These are phyloP conservation scores for Sesia apiformis DNA, from an alignment of 2,888 invertebrate genomes.

Conservation along the genomic window DNA sequence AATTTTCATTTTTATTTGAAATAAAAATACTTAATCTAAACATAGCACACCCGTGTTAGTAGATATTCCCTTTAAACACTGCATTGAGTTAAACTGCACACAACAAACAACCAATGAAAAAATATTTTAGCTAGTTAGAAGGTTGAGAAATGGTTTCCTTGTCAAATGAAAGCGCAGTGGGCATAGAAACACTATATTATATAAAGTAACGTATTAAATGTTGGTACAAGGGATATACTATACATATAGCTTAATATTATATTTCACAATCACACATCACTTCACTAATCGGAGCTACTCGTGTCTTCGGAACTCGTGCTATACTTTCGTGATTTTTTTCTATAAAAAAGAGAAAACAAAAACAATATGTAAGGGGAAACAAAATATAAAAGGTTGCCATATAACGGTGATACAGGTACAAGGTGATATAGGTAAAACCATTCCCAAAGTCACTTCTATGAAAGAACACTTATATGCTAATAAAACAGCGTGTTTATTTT, in stretches of 20 bases:
- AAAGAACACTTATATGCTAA: too few species aligned
- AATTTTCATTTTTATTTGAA: too few species aligned
- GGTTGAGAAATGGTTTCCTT: not conserved
- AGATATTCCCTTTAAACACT: too few species aligned
- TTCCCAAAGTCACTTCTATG: too few species aligned
- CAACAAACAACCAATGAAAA: too few species aligned
- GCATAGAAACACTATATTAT: not conserved
- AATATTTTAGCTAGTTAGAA: too few species aligned
- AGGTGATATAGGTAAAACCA: too few species aligned
- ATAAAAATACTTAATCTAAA: too few species aligned
- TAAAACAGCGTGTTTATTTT: too few species aligned
- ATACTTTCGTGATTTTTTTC: slow-evolving; percentile 68
- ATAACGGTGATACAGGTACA: slow-evolving; percentile 11
- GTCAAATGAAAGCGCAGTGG: not conserved
- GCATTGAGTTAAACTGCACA: too few species aligned
- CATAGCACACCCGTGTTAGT: too few species aligned
- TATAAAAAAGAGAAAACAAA: slow-evolving; percentile 57
- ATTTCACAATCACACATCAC: slow-evolving; percentile 40
- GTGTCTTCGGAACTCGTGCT: slow-evolving; percentile 67
- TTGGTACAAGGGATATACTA: slow-evolving; percentile 10
- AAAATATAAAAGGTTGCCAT: slow-evolving; percentile 27
- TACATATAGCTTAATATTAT: slow-evolving; percentile 38
- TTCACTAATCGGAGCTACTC: slow-evolving; percentile 61
- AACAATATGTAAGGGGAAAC: slow-evolving; percentile 39
- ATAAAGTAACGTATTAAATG: not conserved